Base-by-base conservation (phyloP, 2,113 vertebrate species). In the Semnornis frantzii region DNA sequence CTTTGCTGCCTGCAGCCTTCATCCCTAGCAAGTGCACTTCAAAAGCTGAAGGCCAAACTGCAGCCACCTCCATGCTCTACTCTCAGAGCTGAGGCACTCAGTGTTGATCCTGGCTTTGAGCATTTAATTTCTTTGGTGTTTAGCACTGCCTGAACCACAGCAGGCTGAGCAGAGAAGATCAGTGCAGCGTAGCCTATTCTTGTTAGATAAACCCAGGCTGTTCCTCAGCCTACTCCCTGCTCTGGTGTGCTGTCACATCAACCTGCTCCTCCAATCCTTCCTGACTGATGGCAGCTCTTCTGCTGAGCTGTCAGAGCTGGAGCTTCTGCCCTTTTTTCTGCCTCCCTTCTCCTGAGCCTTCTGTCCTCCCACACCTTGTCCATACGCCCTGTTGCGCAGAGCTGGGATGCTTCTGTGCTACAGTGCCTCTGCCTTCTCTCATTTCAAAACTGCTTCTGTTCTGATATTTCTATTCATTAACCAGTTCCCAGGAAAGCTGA, bases 221-320 rank as follows among this genome's bases (percentile, higher is more conserved):
- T 85, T 74, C 46, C 9, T 87, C 58, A 57, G 24, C 33, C 9
- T 63, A 10, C 8, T 58, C 46, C 34, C 4, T 70, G 59, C 23
- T 30, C 28, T 0, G 0, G 70, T 48, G 20, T 1, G 2, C 5
- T 48, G 16, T 55, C 34, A 69, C 8, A 52, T 9, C 1, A 0
- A 59, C 7, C 12, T 2, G 1, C 15, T 83, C 65, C n/a, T 0
- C 48, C 1, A 18, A 71, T n/a, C 10, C 8, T 73, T 84, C 66
- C 78, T 42, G 13, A 76, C 10, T 84, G 16, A 70, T 46, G 17
- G 11, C 39, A 76, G 27, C 21, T 76, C 14, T 66, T 87, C 60
- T 77, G 19, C 48, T 85, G 66, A 94, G 46, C 59, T 75, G 15
- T 57, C 66, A 42, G 46, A 90, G 34, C 28, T 10, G 1, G 59